Evolutionary conservation across 2,113 vertebrate genomes (phyloP).

Genomic region (Clarias gariepinus): DNA sequence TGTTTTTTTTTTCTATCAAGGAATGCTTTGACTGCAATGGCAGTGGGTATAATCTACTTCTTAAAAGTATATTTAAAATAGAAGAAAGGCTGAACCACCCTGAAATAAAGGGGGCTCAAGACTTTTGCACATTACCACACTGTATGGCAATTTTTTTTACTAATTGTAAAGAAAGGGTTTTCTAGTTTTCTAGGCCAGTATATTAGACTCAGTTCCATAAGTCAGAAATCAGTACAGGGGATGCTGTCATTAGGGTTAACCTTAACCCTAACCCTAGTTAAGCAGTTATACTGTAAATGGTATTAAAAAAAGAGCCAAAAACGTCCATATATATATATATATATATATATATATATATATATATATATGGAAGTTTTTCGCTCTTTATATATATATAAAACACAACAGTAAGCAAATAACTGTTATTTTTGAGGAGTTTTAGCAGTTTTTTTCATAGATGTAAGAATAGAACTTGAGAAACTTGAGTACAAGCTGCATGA

Average conservation of each 20-base stretch:
- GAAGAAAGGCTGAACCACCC: too few relatives aligned
- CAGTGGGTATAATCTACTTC: too few relatives aligned
- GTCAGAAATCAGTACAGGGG: neutral
- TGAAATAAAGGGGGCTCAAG: too few relatives aligned
- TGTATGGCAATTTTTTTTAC: neutral
- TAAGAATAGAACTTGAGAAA: too few relatives aligned
- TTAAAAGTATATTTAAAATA: too few relatives aligned
- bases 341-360: too few relatives aligned
- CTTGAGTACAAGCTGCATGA: neutral
- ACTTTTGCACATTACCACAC: too few relatives aligned
- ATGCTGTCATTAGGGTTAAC: neutral
- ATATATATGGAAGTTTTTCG: too few relatives aligned
- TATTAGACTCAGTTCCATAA: neutral
- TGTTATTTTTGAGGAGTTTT: neutral
- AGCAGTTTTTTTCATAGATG: neutral
- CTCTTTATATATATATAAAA: too few relatives aligned
- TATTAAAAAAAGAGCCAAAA: neutral
- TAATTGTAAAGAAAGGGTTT: neutral
- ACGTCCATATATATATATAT: neutral
- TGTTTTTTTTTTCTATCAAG: too few relatives aligned
- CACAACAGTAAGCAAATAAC: neutral
- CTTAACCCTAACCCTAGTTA: too few relatives aligned
- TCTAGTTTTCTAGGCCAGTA: slow-evolving; percentile 4
- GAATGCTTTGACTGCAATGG: too few relatives aligned
- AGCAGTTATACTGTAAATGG: neutral